A percentile compares a stretch with the other conserved stretches of the same genome.
These are phyloP conservation scores for Linurgus olivaceus DNA, from an alignment of 2,797 vertebrate species.

Conservation along the genomic window DNA sequence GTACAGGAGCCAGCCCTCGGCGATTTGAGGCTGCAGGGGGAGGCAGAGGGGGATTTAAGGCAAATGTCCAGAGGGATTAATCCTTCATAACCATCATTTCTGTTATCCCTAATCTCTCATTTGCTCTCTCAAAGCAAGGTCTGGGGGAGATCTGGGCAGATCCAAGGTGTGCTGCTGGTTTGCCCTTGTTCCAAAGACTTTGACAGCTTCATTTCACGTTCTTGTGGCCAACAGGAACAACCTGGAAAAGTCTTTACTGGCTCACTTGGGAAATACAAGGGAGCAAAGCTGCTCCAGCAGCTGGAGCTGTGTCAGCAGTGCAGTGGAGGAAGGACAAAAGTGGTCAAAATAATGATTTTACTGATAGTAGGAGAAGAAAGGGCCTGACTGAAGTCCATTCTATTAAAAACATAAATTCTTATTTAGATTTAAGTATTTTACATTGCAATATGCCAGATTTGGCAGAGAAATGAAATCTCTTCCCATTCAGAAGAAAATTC, in stretches of 20 bases:
- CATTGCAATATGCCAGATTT: not conserved
- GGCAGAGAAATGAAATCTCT: not conserved
- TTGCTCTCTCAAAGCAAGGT: not conserved
- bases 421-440: not conserved
- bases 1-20: not conserved
- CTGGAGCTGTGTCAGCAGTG: not conserved
- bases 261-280: not conserved
- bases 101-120: not conserved
- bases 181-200: not conserved
- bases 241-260: not conserved
- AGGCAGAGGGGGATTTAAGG: conserved; percentile 13
- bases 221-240: not conserved
- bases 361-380: not conserved
- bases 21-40: conserved; percentile 1
- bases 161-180: not conserved
- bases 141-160: not conserved
- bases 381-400: not conserved
- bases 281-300: not conserved
- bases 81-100: not conserved
- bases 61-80: conserved; percentile 12
- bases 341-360: not conserved
- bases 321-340: not conserved
- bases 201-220: not conserved
- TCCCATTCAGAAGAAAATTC: not conserved
- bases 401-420: not conserved